These are phyloP conservation scores for Drosophila sp. DNA, from an alignment of 1,140 invertebrate genomes.

Conservation along the genomic window DNA sequence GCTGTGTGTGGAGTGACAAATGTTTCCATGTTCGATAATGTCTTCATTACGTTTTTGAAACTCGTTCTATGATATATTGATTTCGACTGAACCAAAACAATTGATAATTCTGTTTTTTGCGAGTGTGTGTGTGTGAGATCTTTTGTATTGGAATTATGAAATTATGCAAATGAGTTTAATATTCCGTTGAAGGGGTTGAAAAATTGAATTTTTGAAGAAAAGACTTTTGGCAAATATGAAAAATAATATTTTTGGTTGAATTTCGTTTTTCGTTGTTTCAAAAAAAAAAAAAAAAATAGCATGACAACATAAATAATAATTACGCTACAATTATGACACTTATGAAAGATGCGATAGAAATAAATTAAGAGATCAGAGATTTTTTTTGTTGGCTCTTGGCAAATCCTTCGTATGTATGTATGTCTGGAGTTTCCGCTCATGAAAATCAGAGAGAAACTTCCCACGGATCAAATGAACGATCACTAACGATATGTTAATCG, in stretches of 20 bases:
- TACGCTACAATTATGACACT: slow-evolving; percentile 74
- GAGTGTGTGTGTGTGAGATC: slow-evolving; percentile 21
- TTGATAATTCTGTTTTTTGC: slow-evolving; percentile 27
- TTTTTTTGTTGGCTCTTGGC: slow-evolving; percentile 19
- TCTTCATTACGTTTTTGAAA: slow-evolving; percentile 71
- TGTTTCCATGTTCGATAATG: slow-evolving; percentile 62
- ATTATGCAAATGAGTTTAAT: slow-evolving; percentile 69
- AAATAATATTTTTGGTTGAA: slow-evolving; percentile 46
- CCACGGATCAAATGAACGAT: slow-evolving; percentile 66
- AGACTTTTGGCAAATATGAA: slow-evolving; percentile 66
- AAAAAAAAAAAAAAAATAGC: slow-evolving; percentile 14
- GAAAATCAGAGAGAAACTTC: slow-evolving; percentile 55
- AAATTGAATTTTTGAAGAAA: slow-evolving; percentile 20
- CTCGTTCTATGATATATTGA: slow-evolving; percentile 50
- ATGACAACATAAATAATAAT: slow-evolving; percentile 79
- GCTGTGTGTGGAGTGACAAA: slow-evolving; percentile 48
- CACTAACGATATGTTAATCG: slow-evolving; percentile 73
- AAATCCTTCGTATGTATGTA: slow-evolving; percentile 42
- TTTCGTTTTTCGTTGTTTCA: not conserved
- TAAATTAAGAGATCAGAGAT: slow-evolving; percentile 34
- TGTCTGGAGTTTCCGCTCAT: slow-evolving; percentile 63
- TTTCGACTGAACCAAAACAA: slow-evolving; percentile 66
- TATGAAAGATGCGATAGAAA: slow-evolving; percentile 7
- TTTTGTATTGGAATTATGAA: slow-evolving; percentile 76
- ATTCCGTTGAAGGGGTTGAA: slow-evolving; percentile 65